Conservation (phyloP, 2,113 vertebrate genomes). For the Salvelinus alpinus region DNA sequence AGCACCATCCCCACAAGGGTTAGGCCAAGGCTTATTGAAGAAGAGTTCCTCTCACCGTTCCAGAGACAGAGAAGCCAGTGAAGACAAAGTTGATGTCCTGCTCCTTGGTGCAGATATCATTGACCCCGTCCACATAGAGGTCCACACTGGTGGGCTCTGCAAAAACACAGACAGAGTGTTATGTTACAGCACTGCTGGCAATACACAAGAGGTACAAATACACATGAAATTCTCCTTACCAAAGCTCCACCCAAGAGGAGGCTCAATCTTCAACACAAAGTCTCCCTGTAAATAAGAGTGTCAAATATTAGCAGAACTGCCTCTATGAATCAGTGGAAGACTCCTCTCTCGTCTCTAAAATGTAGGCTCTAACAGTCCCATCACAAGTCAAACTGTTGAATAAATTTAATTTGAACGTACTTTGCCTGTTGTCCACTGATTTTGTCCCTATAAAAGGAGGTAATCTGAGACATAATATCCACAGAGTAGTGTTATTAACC, state of each 20-base stretch:
- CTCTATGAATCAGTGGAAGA: too few relatives aligned
- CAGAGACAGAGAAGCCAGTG: constrained; percentile 92
- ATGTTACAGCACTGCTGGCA: not conserved
- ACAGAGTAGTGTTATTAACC: too few relatives aligned
- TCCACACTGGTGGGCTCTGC: constrained; percentile 92
- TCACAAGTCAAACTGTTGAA: too few relatives aligned
- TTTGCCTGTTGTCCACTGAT: too few relatives aligned
- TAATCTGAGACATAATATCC: too few relatives aligned
- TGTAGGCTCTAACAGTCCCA: too few relatives aligned
- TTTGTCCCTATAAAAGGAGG: too few relatives aligned
- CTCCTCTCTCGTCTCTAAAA: too few relatives aligned
- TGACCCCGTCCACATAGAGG: constrained; percentile 92
- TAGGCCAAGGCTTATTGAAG: too few relatives aligned
- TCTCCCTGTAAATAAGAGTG: constrained; percentile 81
- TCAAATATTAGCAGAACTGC: fast-evolving
- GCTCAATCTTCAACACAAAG: constrained; percentile 97
- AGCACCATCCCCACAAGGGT: too few relatives aligned
- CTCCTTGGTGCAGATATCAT: constrained; percentile 94
- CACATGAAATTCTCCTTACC: constrained; percentile 75
- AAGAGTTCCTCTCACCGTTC: constrained; percentile 76
- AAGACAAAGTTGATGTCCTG: constrained; percentile 98
- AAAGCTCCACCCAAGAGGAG: constrained; percentile 97
- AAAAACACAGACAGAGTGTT: not conserved
- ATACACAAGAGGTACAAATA: not conserved
- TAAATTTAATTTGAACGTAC: too few relatives aligned